Evolutionary conservation across 2,797 vertebrate genomes (phyloP).

Genomic region (Emydoidea blandingii): DNA sequence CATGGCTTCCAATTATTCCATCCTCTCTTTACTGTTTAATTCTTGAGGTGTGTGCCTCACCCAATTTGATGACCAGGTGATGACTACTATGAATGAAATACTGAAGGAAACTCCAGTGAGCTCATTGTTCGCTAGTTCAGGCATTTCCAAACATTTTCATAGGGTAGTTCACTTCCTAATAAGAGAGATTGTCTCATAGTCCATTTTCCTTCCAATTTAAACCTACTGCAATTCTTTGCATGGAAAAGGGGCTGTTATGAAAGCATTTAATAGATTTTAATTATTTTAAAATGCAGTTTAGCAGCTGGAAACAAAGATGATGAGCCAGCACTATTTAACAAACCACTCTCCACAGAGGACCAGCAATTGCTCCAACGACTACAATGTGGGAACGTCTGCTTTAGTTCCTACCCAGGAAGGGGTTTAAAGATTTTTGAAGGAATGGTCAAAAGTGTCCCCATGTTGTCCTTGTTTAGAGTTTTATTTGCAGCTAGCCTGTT

Average conservation of each 20-base stretch:
- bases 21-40: neutral
- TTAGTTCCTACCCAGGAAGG: neutral
- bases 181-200: neutral
- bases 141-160: neutral
- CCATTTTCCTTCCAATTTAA: neutral
- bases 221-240: neutral
- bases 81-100: neutral
- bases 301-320: neutral
- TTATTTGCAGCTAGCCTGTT: neutral
- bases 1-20: neutral
- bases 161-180: fast-evolving
- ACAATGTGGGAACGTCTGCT: neutral
- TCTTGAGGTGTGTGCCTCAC: neutral
- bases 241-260: neutral
- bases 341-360: slow-evolving; percentile 3
- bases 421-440: neutral
- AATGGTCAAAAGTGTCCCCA: neutral
- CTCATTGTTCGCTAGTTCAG: neutral
- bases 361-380: neutral
- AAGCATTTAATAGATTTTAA: neutral
- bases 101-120: neutral
- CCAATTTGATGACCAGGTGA: neutral
- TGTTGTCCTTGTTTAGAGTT: neutral
- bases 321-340: neutral
- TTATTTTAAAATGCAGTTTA: slow-evolving; percentile 14